Evolutionary conservation across 2,888 invertebrate species (phyloP), one percentile per base, ranked within the genome.

Genomic region (Coronaproctus castanopsis): DNA sequence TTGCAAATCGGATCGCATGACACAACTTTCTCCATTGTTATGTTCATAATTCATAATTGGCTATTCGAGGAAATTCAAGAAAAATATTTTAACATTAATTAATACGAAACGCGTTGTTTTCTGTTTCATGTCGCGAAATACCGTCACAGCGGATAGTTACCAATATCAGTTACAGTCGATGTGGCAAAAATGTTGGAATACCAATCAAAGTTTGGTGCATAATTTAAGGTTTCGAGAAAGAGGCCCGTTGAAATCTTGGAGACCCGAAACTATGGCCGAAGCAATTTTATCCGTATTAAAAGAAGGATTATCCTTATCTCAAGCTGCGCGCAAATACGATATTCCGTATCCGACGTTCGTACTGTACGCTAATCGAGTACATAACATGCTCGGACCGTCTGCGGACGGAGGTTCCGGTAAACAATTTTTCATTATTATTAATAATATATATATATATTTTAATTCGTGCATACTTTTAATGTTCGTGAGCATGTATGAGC

Each of bases 101-200:
- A n/a, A n/a, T n/a, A n/a, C n/a, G n/a, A n/a, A n/a, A n/a, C n/a
- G n/a, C n/a, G n/a, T n/a, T n/a, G n/a, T n/a, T n/a, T n/a, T n/a
- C n/a, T n/a, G n/a, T n/a, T n/a, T n/a, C n/a, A n/a, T n/a, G n/a
- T n/a, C n/a, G n/a, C n/a, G n/a, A n/a, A n/a, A n/a, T n/a, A n/a
- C n/a, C 67, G 66, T 69, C 68, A 65, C 83, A 85, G 81, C 84
- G 83, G 89, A 89, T 79, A 89, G 88, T 78, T 91, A 91, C 79
- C 90, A 91, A 74, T 90, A 90, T 74, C 90, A 91, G 74, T 76
- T 91, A 72, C 91, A 91, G 74, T 88, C 87, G 61, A 87, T 90
- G 84, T 91, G 91, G 91, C 90, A 91, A 74, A 91, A 90, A 73
- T 90, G 90, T 74, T 91, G 90, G 90, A 90, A 87, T 74, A 89